Evolutionary conservation across 2,797 vertebrate species (phyloP), one percentile per base, ranked within the genome.

Genomic region (Pristis pectinata): DNA sequence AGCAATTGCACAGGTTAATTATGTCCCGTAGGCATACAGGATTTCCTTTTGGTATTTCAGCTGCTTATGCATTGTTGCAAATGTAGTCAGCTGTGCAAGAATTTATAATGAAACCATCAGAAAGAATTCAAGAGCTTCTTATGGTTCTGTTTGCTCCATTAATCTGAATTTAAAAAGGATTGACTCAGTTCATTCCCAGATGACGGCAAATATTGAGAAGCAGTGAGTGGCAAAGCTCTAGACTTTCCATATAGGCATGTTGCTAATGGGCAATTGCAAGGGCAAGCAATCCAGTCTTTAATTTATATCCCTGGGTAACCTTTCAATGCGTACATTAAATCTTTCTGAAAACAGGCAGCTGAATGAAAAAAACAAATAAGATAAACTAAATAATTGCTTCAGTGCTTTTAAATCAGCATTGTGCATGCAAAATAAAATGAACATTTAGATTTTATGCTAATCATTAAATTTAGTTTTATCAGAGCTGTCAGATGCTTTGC

Each of bases 61-160:
- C 97, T 96, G 96, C 95, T 95, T 96, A 96, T 96, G 95, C 96
- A 96, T 96, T 96, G 96, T 96, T 96, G 95, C 96, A 97, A 97
- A 97, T 96, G 95, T 96, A 94, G 96, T 97, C 95, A 96, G 87
- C 95, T 96, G 96, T 96, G 96, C 95, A 97, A 95, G 96, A 96
- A 96, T 96, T 95, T 94, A 95, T 96, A 96, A 96, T 96, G 96
- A 97, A 97, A 97, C 96, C 96, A 96, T 96, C 94, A 96, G 95
- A 96, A 95, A 95, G 96, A 97, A 97, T 96, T 96, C 96, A 96
- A 97, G 95, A 95, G 77, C 94, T 96, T 95, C 95, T 96, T 96
- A 95, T 96, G 96, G 94, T 95, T 96, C 94, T 96, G 95, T 94
- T 96, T 96, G 95, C 95, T 96, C 96, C 95, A 96, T 97, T 97